Percentiles rank a stretch among this genome's conserved stretches.
These are phyloP conservation scores for Chlorodrepanis virens DNA, from an alignment of 2,113 vertebrate species.

Conservation along the genomic window DNA sequence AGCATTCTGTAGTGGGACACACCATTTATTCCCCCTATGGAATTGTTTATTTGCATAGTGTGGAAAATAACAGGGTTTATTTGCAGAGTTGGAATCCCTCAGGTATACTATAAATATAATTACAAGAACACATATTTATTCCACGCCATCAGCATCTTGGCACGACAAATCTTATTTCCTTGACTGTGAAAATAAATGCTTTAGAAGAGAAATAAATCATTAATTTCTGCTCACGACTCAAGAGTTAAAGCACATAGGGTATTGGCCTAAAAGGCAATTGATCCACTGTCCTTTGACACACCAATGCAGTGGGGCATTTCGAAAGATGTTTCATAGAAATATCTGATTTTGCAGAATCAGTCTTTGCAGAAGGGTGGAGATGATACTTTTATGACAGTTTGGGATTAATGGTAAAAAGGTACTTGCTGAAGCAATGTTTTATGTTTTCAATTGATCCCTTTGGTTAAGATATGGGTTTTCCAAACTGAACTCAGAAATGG, in stretches of 20 bases:
- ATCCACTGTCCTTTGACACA: not conserved
- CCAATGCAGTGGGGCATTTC: not conserved
- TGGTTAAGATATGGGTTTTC: not conserved
- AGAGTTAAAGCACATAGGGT: not conserved
- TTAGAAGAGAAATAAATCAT: conserved; percentile 55
- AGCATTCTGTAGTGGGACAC: not conserved
- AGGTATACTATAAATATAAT: conserved; percentile 63
- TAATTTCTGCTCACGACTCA: conserved; percentile 42
- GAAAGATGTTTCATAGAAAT: not conserved
- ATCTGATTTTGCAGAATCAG: not conserved
- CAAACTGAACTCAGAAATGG: not conserved
- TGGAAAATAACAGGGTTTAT: conserved; percentile 61
- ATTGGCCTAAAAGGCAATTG: not conserved
- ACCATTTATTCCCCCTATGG: not conserved
- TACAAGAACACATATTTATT: conserved; percentile 40
- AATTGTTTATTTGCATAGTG: conserved; percentile 18
- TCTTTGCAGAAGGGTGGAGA: not conserved
- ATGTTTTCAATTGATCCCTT: not conserved
- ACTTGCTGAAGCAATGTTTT: not conserved
- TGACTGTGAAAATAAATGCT: conserved; percentile 56
- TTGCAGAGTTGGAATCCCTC: conserved; percentile 17
- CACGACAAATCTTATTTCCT: conserved; percentile 55
- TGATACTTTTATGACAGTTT: not conserved
- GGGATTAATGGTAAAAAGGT: not conserved
- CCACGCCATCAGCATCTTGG: not conserved